Base-by-base conservation (phyloP, 2,797 vertebrate species). In the Myripristis murdjan region DNA sequence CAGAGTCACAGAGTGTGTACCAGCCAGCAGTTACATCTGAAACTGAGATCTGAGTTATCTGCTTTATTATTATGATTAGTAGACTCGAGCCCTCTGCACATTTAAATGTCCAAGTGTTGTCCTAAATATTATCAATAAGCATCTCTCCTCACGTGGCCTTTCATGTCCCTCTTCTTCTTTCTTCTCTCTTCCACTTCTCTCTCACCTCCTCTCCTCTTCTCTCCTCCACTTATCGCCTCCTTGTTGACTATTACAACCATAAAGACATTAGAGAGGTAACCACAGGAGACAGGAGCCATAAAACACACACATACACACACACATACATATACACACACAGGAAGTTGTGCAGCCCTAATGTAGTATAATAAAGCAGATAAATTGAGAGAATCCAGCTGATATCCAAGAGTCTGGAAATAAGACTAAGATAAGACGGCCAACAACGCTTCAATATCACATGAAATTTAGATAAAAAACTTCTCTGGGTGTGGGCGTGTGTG, bases 201-300 rank as follows among this genome's bases (percentile, higher is more conserved):
- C 5, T n/a, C 20, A 41, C n/a, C 0, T 6, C 23, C 44, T 46
- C 22, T 46, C 20, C 8, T 49, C 51, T 18, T 35, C 26, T 37
- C 26, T 41, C 53, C 49, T 20, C 37, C 28, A 14, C 16, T 39
- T n/a, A 4, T 22, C 58, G 64, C 10, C 2, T 23, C 44, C 22
- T 22, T 67, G 35, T 57, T 76, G 78, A 72, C 64, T 54, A 68
- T 79, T 72, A 70, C 35, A 70, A 47, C 62, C 66, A 80, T 85
- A 87, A 85, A 89, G 72, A 60, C 73, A 89, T 84, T 70, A 79
- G 51, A 44, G 71, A 64, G 49, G 37, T 2, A 61, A 74, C 59
- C 60, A 64, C 77, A 81, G 84, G 56, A 82, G 64, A 71, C 66
- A 35, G 48, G 9, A 69, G 69, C 79, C 74, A 81, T 90, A 89